Base-by-base conservation (phyloP, 2,113 vertebrate species). In the Phodopus roborovskii region DNA sequence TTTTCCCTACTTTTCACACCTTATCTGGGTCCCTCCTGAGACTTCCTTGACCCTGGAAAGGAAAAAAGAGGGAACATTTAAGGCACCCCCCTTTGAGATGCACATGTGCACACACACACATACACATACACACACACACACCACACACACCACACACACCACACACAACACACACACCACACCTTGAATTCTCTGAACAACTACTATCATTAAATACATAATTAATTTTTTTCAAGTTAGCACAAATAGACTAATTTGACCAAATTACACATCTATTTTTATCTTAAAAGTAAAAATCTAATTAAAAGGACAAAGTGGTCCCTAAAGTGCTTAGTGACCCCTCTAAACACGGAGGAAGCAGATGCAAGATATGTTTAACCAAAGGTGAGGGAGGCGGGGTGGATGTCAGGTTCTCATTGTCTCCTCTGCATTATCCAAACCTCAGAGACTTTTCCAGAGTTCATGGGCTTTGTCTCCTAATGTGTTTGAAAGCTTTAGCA, bases 1-100 rank as follows among this genome's bases (percentile, higher is more conserved):
- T 98, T 98, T 98, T 98, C 97, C 96, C 97, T 96, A 97, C 97
- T 98, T 98, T 98, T 98, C 98, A 97, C 97, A 98, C 98, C 97
- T 98, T 98, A 96, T 97, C 97, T 97, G 95, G 94, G 97, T 97
- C 97, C 91, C 98, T 98, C 98, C 94, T 79, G 98, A 98, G 98
- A 98, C 98, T 97, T 97, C 97, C 97, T 90, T 84, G 97, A 98
- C 97, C 97, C 45, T 97, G 97, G 98, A 96, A 85, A 90, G 88
- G 94, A 98, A 97, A 97, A 48, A 5, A 96, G 94, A 96, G 68
- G 13, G 95, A 70, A 96, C 95, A 98, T 98, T 97, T 97, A 92
- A 83, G 95, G 42, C 36, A 13, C 3, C 88, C 90, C 97, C 92
- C 0, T 7, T 53, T 53, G 50, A 62, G 6, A 64, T 7, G 24